Evolutionary conservation across 2,113 vertebrate species (phyloP), one percentile per base, ranked within the genome.

Genomic region (Sinosuthora webbiana): DNA sequence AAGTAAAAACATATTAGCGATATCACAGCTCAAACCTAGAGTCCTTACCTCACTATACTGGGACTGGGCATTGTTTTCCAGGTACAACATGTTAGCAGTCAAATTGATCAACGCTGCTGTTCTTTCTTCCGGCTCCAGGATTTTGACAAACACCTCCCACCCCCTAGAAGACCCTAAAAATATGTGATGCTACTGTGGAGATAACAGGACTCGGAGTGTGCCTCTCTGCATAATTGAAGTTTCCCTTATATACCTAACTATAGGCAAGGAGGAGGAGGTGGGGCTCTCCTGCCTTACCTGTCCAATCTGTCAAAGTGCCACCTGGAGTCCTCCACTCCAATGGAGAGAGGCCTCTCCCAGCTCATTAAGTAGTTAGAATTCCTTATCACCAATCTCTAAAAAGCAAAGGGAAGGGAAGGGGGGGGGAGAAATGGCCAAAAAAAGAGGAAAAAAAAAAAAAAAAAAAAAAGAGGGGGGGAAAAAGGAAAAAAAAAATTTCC

Each of bases 61-160:
- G 94, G 99, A 98, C 91, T 99, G 98, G 97, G 98, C 98, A 97
- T 98, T 99, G 97, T 99, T 99, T 98, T 99, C 99, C 97, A 99
- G 98, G 98, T 99, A 99, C 99, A 99, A 99, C 99, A 99, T 99
- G 98, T 99, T 99, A 98, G 99, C 99, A 98, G 99, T 99, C 96
- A 99, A 99, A 97, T 99, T 99, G 98, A 99, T 99, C 98, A 99
- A 98, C 97, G 98, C 98, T 97, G 98, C 98, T 98, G 99, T 99
- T 98, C 99, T 99, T 97, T 99, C 99, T 98, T 99, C 99, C 98
- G 99, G 98, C 98, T 99, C 99, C 99, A 99, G 99, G 98, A 97
- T 99, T 99, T 98, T 98, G 97, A 97, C 98, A 98, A 98, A 98
- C 98, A 98, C 98, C 98, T 98, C 99, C 98, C 98, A 98, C 97